These are phyloP conservation scores for Dromius quadrimaculatus DNA, from an alignment of 2,888 invertebrate species.

Conservation along the genomic window DNA sequence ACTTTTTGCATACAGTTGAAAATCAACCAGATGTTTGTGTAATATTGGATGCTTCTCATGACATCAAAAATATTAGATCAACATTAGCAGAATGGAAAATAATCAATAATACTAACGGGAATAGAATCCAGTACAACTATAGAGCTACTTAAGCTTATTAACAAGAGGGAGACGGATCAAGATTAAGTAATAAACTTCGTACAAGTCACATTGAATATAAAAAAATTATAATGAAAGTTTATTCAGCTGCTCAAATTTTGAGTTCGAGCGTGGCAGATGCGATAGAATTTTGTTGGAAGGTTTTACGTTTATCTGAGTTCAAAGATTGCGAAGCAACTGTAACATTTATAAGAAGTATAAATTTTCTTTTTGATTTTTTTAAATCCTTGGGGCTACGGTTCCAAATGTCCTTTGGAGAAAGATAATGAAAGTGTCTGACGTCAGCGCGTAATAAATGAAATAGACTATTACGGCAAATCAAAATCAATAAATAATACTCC, in stretches of 20 bases:
- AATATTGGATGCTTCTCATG: constrained; percentile 4
- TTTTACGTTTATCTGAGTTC: neutral
- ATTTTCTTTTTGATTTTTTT: constrained; percentile 14
- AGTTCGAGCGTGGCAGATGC: constrained; percentile 16
- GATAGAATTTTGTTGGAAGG: neutral
- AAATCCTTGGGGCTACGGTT: constrained; percentile 9
- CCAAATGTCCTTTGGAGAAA: neutral
- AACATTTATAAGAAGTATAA: constrained; percentile 3
- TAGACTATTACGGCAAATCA: too few species aligned
- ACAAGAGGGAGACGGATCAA: neutral
- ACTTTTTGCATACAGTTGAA: neutral
- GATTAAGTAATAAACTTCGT: neutral
- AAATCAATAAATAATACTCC: too few species aligned
- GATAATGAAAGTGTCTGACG: neutral
- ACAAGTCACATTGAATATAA: neutral
- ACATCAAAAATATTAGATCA: neutral
- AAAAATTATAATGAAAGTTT: constrained; percentile 12
- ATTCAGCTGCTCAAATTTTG: constrained; percentile 3
- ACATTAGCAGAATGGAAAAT: neutral
- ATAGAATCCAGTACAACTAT: neutral
- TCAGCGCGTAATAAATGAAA: too few species aligned
- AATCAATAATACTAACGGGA: neutral
- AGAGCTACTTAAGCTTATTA: neutral
- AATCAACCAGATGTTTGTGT: constrained; percentile 1
- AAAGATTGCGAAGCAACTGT: constrained; percentile 6